phyloP scores from a whole-genome alignment of 2,797 vertebrate genomes.

The Aulostomus chinensis region DNA sequence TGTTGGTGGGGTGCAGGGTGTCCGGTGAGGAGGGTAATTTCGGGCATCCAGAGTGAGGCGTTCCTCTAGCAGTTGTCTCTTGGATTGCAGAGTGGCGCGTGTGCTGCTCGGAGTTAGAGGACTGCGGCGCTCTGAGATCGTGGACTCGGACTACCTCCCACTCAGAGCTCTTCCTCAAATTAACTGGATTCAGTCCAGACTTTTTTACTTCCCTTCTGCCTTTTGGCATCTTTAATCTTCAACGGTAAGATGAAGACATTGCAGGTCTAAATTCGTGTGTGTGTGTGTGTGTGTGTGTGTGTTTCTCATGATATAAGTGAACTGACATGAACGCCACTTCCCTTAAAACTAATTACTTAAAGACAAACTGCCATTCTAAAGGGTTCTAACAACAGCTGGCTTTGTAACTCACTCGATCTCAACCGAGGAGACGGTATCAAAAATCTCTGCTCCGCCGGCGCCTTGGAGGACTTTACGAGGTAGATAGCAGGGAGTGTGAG shows the following conservation, averaged over 20 bases:
- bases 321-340: slow-evolving; percentile 11
- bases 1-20: slow-evolving; percentile 18
- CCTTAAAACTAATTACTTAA: slow-evolving; percentile 17
- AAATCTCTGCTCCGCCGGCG: slow-evolving; percentile 38
- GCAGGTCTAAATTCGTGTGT: background rate
- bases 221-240: slow-evolving; percentile 34
- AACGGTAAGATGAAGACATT: slow-evolving; percentile 58
- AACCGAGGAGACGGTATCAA: no score
- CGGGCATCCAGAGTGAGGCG: slow-evolving; percentile 59
- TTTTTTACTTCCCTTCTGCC: background rate
- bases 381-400: no score
- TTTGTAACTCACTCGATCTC: no score
- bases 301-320: no score
- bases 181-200: slow-evolving; percentile 18
- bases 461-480: slow-evolving; percentile 43
- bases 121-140: slow-evolving; percentile 19
- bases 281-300: slow-evolving; percentile 1
- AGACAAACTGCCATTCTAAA: slow-evolving; percentile 10
- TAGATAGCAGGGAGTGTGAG: slow-evolving; percentile 55
- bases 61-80: slow-evolving; percentile 70
- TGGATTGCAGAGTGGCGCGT: slow-evolving; percentile 46
- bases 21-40: slow-evolving; percentile 50
- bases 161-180: slow-evolving; percentile 10
- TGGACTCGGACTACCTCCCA: slow-evolving; percentile 45
- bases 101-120: slow-evolving; percentile 50